phyloP scores from a whole-genome alignment of 1,140 invertebrate species.

The Adelges cooleyi region DNA sequence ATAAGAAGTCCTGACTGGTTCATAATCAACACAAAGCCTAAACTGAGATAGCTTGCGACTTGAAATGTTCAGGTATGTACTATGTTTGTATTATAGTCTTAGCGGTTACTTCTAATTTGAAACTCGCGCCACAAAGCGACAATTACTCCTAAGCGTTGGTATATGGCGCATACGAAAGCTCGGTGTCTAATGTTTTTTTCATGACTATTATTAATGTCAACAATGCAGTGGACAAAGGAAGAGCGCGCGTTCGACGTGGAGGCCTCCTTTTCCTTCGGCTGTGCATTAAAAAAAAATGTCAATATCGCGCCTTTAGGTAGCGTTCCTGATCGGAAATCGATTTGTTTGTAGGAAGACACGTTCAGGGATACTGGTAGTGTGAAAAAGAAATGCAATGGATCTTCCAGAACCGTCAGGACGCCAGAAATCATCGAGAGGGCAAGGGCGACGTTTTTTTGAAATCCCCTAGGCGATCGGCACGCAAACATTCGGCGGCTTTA shows the following conservation, averaged over 20 bases:
- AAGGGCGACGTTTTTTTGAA: background rate
- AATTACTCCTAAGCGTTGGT: slow-evolving; percentile 12
- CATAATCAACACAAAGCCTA: too few relatives aligned
- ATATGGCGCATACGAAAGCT: slow-evolving; percentile 1
- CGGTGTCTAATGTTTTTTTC: slow-evolving; percentile 14
- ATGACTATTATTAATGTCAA: slow-evolving; percentile 23
- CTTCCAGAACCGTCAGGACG: slow-evolving; percentile 23
- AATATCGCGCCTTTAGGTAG: slow-evolving; percentile 18
- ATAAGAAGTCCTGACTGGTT: too few relatives aligned
- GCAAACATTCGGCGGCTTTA: slow-evolving; percentile 8
- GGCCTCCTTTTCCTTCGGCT: slow-evolving; percentile 10
- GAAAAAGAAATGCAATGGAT: slow-evolving; percentile 25
- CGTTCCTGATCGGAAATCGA: slow-evolving; percentile 27
- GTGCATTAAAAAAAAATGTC: slow-evolving; percentile 19
- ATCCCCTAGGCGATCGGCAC: slow-evolving; percentile 9
- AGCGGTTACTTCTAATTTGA: slow-evolving; percentile 23
- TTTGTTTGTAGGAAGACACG: slow-evolving; percentile 29
- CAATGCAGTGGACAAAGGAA: slow-evolving; percentile 20
- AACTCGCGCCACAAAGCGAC: slow-evolving; percentile 7
- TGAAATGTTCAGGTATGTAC: too few relatives aligned
- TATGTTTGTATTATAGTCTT: too few relatives aligned
- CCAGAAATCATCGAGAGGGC: slow-evolving; percentile 27
- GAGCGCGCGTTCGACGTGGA: slow-evolving; percentile 10
- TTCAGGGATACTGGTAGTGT: slow-evolving; percentile 31
- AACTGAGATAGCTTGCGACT: too few relatives aligned